These are phyloP conservation scores for Ornithoptera alexandrae DNA, from an alignment of 2,888 invertebrate species.

Conservation along the genomic window DNA sequence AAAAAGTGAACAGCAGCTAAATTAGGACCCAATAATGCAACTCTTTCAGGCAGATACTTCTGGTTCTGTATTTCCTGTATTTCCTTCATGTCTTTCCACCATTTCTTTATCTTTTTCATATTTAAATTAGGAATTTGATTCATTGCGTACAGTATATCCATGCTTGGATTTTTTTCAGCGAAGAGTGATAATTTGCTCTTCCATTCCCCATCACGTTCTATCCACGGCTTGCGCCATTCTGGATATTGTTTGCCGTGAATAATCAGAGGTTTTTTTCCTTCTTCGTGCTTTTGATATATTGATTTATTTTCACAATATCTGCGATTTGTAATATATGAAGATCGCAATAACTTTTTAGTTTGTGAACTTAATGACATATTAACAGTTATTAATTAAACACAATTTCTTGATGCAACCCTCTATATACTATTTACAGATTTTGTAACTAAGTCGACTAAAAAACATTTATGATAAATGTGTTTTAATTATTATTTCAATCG, in stretches of 20 bases:
- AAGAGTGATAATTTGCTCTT: constrained; percentile 80
- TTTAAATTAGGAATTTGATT: constrained; percentile 77
- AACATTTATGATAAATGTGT: not conserved
- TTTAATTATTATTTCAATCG: not conserved
- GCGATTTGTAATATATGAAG: constrained; percentile 45
- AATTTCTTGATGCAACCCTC: not conserved
- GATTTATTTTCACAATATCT: constrained; percentile 60
- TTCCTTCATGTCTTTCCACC: constrained; percentile 77
- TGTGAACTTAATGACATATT: constrained; percentile 52
- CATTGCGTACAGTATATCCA: constrained; percentile 62
- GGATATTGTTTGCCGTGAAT: constrained; percentile 71
- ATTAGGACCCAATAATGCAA: constrained; percentile 85
- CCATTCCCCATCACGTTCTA: constrained; percentile 80
- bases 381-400: not conserved
- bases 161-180: constrained; percentile 62
- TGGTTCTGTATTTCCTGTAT: constrained; percentile 80
- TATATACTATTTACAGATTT: not conserved
- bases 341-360: constrained; percentile 38
- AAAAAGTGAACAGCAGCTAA: constrained; percentile 93
- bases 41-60: constrained; percentile 79
- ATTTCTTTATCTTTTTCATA: constrained; percentile 70
- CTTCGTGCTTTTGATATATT: constrained; percentile 63
- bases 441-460: not conserved
- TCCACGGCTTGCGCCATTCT: constrained; percentile 82
- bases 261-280: constrained; percentile 51